phyloP scores from a whole-genome alignment of 2,888 invertebrate genomes.

The Brachyopa scutellaris region DNA sequence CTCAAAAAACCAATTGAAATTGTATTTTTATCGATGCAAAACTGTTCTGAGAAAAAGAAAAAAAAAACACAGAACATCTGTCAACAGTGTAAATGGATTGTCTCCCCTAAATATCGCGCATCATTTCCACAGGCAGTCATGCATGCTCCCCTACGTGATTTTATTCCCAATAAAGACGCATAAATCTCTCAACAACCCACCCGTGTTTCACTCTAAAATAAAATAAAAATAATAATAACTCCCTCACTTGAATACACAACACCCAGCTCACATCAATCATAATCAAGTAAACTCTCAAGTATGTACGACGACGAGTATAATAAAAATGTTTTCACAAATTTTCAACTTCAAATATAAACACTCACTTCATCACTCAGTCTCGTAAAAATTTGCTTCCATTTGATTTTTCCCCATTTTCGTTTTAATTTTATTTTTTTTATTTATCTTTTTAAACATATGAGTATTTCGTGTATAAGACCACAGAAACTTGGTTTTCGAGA shows the following conservation, averaged over 20 bases:
- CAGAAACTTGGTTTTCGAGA: too few relatives aligned
- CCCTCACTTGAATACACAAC: background rate
- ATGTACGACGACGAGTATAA: slow-evolving; percentile 37
- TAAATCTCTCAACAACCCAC: slow-evolving; percentile 25
- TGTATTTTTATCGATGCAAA: slow-evolving; percentile 12
- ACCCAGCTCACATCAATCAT: slow-evolving; percentile 52
- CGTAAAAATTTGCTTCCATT: slow-evolving; percentile 11
- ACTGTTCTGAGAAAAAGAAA: background rate
- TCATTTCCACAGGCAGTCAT: slow-evolving; percentile 17
- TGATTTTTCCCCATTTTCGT: background rate
- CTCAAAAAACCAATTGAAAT: background rate
- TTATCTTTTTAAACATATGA: too few relatives aligned
- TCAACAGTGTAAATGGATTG: slow-evolving; percentile 33
- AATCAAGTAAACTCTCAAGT: slow-evolving; percentile 58
- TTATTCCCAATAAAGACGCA: slow-evolving; percentile 24
- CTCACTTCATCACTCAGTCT: slow-evolving; percentile 64
- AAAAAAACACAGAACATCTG: background rate
- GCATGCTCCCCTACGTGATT: slow-evolving; percentile 20
- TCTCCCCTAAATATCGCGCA: background rate
- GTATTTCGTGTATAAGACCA: too few relatives aligned
- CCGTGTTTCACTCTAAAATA: background rate
- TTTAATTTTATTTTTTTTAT: slow-evolving; percentile 5
- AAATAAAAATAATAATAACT: slow-evolving; percentile 12
- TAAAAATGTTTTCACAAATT: slow-evolving; percentile 68
- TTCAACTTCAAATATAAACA: slow-evolving; percentile 66